A percentile compares a stretch with the other conserved stretches of the same genome.
Conservation (phyloP, 2,888 invertebrate species). For the Arrhopalites spinosus region DNA sequence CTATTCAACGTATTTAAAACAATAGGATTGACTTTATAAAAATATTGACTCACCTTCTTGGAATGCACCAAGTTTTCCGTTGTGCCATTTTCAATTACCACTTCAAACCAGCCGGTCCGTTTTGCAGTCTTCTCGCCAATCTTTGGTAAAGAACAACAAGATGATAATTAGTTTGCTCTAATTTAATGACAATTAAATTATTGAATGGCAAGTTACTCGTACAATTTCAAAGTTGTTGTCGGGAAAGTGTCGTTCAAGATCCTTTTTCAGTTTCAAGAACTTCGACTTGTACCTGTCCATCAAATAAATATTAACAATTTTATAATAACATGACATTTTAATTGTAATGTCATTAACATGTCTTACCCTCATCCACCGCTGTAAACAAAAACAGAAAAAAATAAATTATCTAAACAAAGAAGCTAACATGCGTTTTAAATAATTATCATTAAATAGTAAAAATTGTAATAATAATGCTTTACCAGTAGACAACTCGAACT, state of each 20-base stretch:
- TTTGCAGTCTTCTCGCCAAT: conserved; percentile 17
- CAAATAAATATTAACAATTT: too few species aligned
- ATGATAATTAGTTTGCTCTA: neutral
- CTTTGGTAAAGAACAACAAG: neutral
- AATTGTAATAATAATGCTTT: too few species aligned
- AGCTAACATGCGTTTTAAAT: neutral
- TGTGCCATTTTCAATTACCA: neutral
- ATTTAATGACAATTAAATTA: too few species aligned
- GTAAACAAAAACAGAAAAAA: conserved; percentile 30
- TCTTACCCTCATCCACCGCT: conserved; percentile 51
- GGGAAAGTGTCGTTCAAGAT: conserved; percentile 49
- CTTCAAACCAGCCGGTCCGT: conserved; percentile 26
- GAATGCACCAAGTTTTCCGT: conserved; percentile 10
- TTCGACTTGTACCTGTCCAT: conserved; percentile 38
- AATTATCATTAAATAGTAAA: too few species aligned
- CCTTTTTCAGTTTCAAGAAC: conserved; percentile 50
- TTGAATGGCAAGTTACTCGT: conserved; percentile 17
- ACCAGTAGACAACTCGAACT: too few species aligned
- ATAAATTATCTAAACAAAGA: neutral
- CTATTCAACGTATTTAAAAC: too few species aligned
- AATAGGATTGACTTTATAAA: neutral
- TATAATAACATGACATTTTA: too few species aligned
- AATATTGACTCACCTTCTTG: conserved; percentile 20
- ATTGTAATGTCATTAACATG: too few species aligned
- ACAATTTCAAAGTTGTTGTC: conserved; percentile 48